phyloP scores from a whole-genome alignment of 2,113 vertebrate genomes.

The Urocolius indicus region DNA sequence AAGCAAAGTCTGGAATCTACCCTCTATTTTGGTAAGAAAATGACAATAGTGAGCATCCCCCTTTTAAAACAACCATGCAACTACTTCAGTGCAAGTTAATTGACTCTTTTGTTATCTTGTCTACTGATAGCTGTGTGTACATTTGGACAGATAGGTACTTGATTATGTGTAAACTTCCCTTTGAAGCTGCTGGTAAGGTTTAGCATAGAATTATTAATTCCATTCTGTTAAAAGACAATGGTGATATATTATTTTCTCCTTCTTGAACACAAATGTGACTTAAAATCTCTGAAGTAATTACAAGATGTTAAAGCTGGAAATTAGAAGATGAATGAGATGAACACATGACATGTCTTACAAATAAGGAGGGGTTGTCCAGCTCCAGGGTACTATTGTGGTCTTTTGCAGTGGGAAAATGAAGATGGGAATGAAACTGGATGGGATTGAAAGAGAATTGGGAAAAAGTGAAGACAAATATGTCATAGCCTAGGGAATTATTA shows the following conservation, averaged over 20 bases:
- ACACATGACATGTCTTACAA: not conserved
- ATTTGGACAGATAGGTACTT: fast-evolving
- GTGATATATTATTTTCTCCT: not conserved
- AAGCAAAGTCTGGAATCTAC: not conserved
- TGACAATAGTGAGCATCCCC: not conserved
- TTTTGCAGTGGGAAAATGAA: not conserved
- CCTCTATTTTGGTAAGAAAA: not conserved
- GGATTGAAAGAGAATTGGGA: not conserved
- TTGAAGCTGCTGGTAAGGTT: not conserved
- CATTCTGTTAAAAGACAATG: not conserved
- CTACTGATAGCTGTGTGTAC: not conserved
- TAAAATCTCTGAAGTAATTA: not conserved
- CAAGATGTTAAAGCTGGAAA: not conserved
- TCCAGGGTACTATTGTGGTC: not conserved
- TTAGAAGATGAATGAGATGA: not conserved
- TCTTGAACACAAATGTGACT: not conserved
- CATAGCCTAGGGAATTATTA: not conserved
- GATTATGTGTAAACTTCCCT: not conserved
- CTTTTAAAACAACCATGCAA: not conserved
- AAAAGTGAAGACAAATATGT: not conserved
- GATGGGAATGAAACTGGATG: not conserved
- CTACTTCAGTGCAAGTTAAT: not conserved
- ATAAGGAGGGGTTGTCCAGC: not conserved
- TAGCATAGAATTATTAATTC: not conserved
- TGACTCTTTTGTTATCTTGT: not conserved